Evolutionary conservation across 2,113 vertebrate species (phyloP), one percentile per base, ranked within the genome.

Genomic region (Gnathonemus longibarbis): DNA sequence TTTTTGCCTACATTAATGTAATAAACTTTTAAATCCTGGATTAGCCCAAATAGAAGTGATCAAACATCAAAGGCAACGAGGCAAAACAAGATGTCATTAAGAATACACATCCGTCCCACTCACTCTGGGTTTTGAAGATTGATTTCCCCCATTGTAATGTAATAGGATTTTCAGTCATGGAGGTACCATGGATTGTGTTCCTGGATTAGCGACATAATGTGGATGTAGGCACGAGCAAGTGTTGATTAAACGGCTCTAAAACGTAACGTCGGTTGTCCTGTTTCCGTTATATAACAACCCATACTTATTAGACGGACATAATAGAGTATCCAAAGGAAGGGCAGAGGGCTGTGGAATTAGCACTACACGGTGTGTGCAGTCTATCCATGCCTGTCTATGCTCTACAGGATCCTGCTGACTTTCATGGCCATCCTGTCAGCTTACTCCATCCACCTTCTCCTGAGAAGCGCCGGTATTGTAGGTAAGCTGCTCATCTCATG

Each of bases 401-500:
- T 70, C n/a, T 70, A 10, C 66, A 94, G 96, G 53, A 17, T 52
- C 50, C 50, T 52, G 50, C 50, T 52, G 13, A 52, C 50, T 52
- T 52, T 52, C 50, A 52, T 52, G 50, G 50, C 50, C 50, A 1
- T 52, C 13, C 50, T 52, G 50, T 52, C 50, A 52, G 0, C 3
- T 52, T 52, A 52, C 13, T 52, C 50, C 50, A 52, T 52, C 50
- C 50, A 52, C 50, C 50, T 52, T 52, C 50, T 52, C 50, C 13
- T 52, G 50, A 52, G 13, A 52, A 52, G 50, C 1, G 13, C 50
- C 50, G 6, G 13, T 52, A 52, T 52, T 15, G 50, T 52, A 97
- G 97, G 97, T 97, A 92, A 93, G 94, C 5, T 24, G 6, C 42
- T 88, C 50, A 2, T 27, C 35, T 45, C 45, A 49, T n/a, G 53